phyloP scores from a whole-genome alignment of 2,113 vertebrate genomes.

The Rhombomys opimus region DNA sequence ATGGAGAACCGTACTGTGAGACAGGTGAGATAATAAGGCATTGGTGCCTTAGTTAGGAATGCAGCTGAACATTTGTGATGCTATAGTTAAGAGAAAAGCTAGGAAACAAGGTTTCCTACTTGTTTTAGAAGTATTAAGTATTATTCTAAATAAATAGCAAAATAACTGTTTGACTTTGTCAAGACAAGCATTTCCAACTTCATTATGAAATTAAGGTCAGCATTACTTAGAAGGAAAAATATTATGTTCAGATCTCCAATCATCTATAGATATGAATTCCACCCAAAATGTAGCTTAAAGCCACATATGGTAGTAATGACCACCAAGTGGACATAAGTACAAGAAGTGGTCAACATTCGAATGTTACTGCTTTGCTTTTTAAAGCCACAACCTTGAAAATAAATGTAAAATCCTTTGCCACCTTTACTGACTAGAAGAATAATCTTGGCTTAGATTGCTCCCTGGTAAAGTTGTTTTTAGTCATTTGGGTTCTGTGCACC shows the following conservation, averaged over 20 bases:
- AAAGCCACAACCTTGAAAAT: slow-evolving; percentile 41
- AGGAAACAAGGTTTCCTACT: slow-evolving; percentile 15
- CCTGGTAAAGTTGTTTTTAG: slow-evolving; percentile 41
- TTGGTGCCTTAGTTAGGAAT: not conserved
- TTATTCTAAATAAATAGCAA: not conserved
- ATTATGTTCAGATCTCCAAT: not conserved
- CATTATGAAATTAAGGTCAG: slow-evolving; percentile 37
- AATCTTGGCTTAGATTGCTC: not conserved
- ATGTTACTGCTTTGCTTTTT: slow-evolving; percentile 28
- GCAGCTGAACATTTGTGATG: not conserved
- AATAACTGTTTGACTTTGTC: slow-evolving; percentile 1
- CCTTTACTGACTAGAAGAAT: not conserved
- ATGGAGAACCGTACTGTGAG: slow-evolving; percentile 98
- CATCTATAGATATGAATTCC: slow-evolving; percentile 39
- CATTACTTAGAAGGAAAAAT: slow-evolving; percentile 39
- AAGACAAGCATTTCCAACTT: slow-evolving; percentile 3
- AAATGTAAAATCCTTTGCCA: slow-evolving; percentile 19
- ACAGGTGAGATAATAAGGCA: slow-evolving; percentile 87
- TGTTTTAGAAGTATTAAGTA: not conserved
- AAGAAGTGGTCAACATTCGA: slow-evolving; percentile 20
- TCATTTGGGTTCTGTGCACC: not conserved
- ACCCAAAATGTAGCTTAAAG: slow-evolving; percentile 8
- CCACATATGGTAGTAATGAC: not conserved
- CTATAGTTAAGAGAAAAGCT: not conserved
- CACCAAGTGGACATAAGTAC: slow-evolving; percentile 14